These are phyloP conservation scores for Lepus townsendii DNA, from an alignment of 2,797 vertebrate genomes.

Conservation along the genomic window DNA sequence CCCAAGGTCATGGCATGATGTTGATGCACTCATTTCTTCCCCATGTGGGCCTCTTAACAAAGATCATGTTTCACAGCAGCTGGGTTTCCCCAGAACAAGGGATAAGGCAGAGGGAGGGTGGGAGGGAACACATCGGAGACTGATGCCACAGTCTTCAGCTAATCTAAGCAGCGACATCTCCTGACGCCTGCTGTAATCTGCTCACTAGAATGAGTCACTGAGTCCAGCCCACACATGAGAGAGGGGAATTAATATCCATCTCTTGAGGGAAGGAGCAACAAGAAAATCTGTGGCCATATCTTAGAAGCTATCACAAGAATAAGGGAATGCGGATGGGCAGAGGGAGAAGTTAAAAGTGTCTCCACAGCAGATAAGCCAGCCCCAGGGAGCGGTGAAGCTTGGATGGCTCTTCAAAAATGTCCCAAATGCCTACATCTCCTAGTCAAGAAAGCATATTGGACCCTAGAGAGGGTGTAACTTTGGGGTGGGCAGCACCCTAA, in stretches of 20 bases:
- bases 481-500: background rate
- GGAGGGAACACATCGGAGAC: background rate
- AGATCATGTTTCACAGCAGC: background rate
- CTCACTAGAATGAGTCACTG: conserved; percentile 1
- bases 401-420: background rate
- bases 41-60: background rate
- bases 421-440: background rate
- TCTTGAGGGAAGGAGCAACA: background rate
- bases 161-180: background rate
- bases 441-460: background rate
- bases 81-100: background rate
- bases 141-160: background rate
- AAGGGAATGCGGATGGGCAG: background rate
- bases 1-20: background rate
- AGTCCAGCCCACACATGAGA: background rate
- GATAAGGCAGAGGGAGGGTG: background rate
- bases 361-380: background rate
- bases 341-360: background rate
- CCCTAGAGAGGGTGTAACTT: background rate
- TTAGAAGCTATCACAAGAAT: background rate
- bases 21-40: background rate
- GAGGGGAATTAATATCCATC: background rate
- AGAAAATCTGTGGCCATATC: background rate
- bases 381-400: background rate
- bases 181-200: background rate